Base-by-base conservation (phyloP, 2,113 vertebrate genomes). In the Dunckerocampus dactyliophorus region DNA sequence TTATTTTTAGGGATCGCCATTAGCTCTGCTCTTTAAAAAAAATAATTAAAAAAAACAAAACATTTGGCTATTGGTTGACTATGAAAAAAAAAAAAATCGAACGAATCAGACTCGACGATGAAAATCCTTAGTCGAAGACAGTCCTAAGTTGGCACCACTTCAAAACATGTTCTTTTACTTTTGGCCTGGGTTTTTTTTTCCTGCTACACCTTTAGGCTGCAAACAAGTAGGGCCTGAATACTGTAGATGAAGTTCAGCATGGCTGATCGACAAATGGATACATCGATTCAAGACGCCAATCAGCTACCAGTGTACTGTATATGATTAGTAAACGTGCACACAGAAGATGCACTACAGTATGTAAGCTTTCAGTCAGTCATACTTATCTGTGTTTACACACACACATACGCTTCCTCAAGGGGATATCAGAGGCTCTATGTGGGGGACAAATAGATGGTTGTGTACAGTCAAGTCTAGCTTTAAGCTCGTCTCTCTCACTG, bases 381-480 rank as follows among this genome's bases (percentile, higher is more conserved):
- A 79, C 70, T 68, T 77, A 50, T 81, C 81, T 4, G 4, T 63
- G 52, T 81, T 73, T 67, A 77, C 56, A 47, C 56, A 76, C 68
- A 49, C 50, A n/a, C n/a, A n/a, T n/a, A 71, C 60, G 69, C 50
- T 54, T 62, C 62, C 63, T 82, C 17, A 1, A 31, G 70, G 31
- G 68, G 58, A 71, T 58, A 78, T 61, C 16, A 62, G 66, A 66
- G 55, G 73, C 62, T 60, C 63, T 60, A 57, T 9, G 51, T 11
- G 51, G 51, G 69, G 79, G 59, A 77, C 56, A 77, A 59, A 72
- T 37, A 46, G 52, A 72, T 49, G 42, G 52, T 47, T 74, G 70
- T 77, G 55, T 53, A 24, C 66, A 1, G 54, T 69, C 34, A 39
- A 56, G 64, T 72, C 50, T 68, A 58, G 48, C 51, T 31, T 65